Percentiles rank a stretch among this genome's conserved stretches.
phyloP scores from a whole-genome alignment of 2,888 invertebrate species.

The Dascillus cervinus region DNA sequence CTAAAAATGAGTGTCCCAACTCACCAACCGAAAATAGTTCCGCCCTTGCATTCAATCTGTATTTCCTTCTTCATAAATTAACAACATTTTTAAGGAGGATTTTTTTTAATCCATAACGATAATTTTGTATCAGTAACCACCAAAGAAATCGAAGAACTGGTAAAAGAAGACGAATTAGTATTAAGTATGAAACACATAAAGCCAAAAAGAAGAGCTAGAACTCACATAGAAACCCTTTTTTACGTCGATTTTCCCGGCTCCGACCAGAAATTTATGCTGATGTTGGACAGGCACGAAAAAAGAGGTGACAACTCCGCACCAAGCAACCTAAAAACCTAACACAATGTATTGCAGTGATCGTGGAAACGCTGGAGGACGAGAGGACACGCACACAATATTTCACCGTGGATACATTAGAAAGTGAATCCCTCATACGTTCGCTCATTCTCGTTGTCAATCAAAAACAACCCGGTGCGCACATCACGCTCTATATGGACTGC shows the following conservation, averaged over 20 bases:
- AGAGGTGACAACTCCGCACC: no score
- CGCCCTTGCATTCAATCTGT: no score
- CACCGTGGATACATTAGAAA: conserved; percentile 50
- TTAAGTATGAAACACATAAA: conserved; percentile 48
- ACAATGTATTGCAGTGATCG: conserved; percentile 46
- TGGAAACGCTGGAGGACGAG: conserved; percentile 55
- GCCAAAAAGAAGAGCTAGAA: conserved; percentile 41
- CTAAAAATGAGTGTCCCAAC: no score
- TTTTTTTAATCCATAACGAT: conserved; percentile 8
- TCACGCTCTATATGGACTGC: conserved; percentile 60
- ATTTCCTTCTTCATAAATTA: no score
- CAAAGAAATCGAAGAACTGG: conserved; percentile 44
- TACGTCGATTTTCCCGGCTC: conserved; percentile 48
- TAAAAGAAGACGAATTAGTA: conserved; percentile 47
- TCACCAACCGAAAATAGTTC: no score
- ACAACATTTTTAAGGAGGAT: no score
- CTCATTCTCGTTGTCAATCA: conserved; percentile 50
- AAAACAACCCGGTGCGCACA: conserved; percentile 48
- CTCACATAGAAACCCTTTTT: conserved; percentile 47
- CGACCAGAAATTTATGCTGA: conserved; percentile 47
- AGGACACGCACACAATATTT: conserved; percentile 54
- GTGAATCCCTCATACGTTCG: conserved; percentile 49
- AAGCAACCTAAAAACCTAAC: conserved; percentile 3
- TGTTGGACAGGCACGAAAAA: conserved; percentile 48
- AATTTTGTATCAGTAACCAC: conserved; percentile 41